These are phyloP conservation scores for Galbula dea DNA, from an alignment of 2,113 vertebrate genomes.

Conservation along the genomic window DNA sequence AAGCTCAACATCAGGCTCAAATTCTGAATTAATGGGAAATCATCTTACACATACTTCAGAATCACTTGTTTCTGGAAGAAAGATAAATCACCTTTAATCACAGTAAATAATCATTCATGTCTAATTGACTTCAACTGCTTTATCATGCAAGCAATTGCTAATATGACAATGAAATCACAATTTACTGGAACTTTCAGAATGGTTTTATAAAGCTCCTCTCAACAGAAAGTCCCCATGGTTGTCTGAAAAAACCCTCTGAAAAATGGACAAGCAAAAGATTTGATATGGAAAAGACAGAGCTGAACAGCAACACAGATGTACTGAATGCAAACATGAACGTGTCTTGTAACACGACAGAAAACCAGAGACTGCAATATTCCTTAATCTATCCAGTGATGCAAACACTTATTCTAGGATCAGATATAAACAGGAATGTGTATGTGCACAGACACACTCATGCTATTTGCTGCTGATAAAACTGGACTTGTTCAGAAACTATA, in stretches of 20 bases:
- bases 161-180: background rate
- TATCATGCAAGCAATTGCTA: background rate
- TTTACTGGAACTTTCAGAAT: background rate
- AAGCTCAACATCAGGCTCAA: background rate
- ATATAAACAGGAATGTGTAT: background rate
- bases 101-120: background rate
- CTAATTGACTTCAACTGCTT: background rate
- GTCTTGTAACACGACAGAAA: background rate
- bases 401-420: background rate
- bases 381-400: background rate
- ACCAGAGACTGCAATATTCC: background rate
- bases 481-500: background rate
- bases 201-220: background rate
- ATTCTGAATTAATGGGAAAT: background rate
- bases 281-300: background rate
- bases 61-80: background rate
- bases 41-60: slow-evolving; percentile 9
- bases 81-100: background rate
- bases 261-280: background rate
- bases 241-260: background rate
- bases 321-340: background rate
- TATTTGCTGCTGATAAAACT: background rate
- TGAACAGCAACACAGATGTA: background rate
- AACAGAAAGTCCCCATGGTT: background rate
- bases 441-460: background rate